Evolutionary conservation across 2,797 vertebrate species (phyloP), one percentile per base, ranked within the genome.

Genomic region (Sebastes iracundus): DNA sequence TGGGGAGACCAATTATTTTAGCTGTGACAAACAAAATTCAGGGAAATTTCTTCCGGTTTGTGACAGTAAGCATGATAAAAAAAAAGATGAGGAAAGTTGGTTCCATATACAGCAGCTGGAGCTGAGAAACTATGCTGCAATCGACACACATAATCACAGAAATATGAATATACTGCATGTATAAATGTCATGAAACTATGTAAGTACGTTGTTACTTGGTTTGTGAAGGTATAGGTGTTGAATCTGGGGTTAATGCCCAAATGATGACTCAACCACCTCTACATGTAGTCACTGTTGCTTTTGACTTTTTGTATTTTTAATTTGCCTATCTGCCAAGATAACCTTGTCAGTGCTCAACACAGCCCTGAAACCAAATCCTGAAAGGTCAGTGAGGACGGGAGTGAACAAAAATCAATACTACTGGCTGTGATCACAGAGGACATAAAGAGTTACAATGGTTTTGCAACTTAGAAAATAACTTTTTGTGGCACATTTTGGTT

Each of bases 331-430:
- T 75, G 33, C 56, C 7, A 0, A 79, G 66, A 85, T 75, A 84
- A 85, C 74, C 81, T 84, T 83, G 83, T 79, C 76, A 69, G 62
- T 58, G 58, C 67, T 79, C 38, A 3, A 71, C 62, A 59, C 70
- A 67, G 79, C 70, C 78, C 49, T 79, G 72, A 81, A 90, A 90
- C 81, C 64, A 81, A 88, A 87, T 77, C 81, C 79, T 2, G 27
- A 87, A 85, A 87, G 80, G 84, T 88, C 88, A 88, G 77, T 0
- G 46, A 90, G 77, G 80, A 87, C 85, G 42, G 42, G 68, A 81
- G 55, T 72, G 81, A 87, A 88, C 62, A 82, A 81, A 87, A 81
- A 89, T 86, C 87, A 77, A 83, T 81, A 64, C 16, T 4, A 28
- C 78, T 55, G 65, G 72, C 70, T 71, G 80, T 73, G 81, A 89